Conservation (phyloP, 53 echinoderm and acorn worm species). For the Henricia sp. region DNA sequence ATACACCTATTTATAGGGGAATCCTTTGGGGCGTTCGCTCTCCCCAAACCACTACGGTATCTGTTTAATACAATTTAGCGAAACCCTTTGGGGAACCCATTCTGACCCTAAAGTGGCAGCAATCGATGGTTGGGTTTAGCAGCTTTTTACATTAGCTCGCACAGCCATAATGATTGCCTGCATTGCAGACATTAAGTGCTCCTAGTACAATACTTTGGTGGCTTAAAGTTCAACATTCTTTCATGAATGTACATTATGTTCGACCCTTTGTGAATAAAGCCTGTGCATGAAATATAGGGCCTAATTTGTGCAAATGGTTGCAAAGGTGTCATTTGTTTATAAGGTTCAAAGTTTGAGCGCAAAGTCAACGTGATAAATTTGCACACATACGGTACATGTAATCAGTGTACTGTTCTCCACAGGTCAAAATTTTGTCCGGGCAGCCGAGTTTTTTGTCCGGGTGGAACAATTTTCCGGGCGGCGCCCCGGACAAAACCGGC, state of each 20-base stretch:
- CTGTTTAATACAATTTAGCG: constrained; percentile 6
- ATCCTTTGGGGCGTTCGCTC: not conserved
- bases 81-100: constrained; percentile 20
- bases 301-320: not conserved
- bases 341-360: not conserved
- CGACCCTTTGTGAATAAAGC: constrained; percentile 5
- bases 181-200: not conserved
- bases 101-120: constrained; percentile 18
- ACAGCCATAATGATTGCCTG: constrained; percentile 12
- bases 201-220: constrained; percentile 20
- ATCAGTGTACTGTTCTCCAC: too few species aligned
- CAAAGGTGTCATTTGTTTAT: too few species aligned
- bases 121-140: constrained; percentile 15
- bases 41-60: not conserved
- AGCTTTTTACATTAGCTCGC: constrained; percentile 27
- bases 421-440: too few species aligned
- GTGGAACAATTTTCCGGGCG: too few species aligned
- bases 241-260: not conserved
- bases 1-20: not conserved
- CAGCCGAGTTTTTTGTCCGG: too few species aligned
- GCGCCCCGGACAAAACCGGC: too few species aligned
- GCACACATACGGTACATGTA: too few species aligned
- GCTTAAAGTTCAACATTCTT: constrained; percentile 21
- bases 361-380: not conserved
- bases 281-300: not conserved